These are phyloP conservation scores for Sarcoramphus papa DNA, from an alignment of 2,797 vertebrate species.

Conservation along the genomic window DNA sequence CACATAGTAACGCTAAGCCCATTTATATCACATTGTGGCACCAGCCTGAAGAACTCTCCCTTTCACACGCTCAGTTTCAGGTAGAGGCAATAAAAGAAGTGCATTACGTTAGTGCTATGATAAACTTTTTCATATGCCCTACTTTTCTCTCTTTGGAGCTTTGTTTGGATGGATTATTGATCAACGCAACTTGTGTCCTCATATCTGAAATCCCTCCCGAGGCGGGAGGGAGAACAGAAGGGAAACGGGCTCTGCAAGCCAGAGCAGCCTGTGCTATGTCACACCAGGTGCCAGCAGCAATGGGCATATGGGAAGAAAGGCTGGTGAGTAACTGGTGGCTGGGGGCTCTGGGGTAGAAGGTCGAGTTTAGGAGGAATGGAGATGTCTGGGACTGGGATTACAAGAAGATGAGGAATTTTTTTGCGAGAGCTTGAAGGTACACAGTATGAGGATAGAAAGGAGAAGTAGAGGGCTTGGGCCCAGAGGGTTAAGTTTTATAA, in stretches of 20 bases:
- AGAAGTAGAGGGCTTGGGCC: not conserved
- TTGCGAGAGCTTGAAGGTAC: not conserved
- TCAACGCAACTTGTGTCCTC: not conserved
- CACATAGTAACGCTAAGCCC: not conserved
- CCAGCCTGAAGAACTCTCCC: not conserved
- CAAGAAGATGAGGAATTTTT: not conserved
- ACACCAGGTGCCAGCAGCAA: not conserved
- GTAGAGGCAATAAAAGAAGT: not conserved
- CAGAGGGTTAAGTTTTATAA: not conserved
- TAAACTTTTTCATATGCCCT: not conserved
- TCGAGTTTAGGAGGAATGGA: not conserved
- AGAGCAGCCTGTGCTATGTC: not conserved
- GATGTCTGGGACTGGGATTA: not conserved
- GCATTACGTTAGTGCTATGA: fast-evolving
- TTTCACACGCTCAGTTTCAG: not conserved
- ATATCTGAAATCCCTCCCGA: not conserved
- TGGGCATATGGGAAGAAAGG: not conserved
- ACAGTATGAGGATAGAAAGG: not conserved
- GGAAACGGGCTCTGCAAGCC: not conserved
- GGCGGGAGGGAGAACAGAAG: not conserved
- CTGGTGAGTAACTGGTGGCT: not conserved
- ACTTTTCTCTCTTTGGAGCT: not conserved
- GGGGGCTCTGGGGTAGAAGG: not conserved
- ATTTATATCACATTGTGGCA: not conserved
- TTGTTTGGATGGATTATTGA: not conserved